phyloP scores from a whole-genome alignment of 1,140 invertebrate genomes.

The Leucophenga varia region DNA sequence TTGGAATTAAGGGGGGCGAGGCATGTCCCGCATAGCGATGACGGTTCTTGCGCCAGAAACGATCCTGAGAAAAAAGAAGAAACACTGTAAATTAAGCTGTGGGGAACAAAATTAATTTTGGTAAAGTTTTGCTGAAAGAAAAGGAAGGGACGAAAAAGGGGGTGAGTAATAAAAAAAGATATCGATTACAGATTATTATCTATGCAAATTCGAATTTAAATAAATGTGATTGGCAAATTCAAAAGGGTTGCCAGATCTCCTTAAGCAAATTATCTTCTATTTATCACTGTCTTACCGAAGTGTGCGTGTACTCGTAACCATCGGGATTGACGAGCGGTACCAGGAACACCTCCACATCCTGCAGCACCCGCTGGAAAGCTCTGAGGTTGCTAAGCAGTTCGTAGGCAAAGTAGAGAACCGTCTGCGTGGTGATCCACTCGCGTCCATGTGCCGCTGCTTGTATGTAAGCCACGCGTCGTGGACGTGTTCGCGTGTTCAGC shows the following conservation, averaged over 20 bases:
- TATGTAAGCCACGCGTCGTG: conserved; percentile 48
- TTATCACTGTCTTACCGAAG: conserved; percentile 60
- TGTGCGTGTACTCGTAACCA: conserved; percentile 67
- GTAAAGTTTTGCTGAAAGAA: no score
- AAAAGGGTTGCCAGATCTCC: no score
- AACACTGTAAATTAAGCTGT: no score
- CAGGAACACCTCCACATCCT: conserved; percentile 65
- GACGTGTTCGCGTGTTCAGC: conserved; percentile 28
- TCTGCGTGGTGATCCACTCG: conserved; percentile 71
- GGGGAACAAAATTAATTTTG: no score
- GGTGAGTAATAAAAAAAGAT: no score
- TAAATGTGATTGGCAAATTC: no score
- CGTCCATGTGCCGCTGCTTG: conserved; percentile 55
- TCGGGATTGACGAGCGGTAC: conserved; percentile 68
- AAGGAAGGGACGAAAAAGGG: neutral
- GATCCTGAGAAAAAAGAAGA: no score
- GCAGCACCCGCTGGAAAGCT: conserved; percentile 37
- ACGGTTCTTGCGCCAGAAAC: conserved; percentile 75
- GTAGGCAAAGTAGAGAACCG: conserved; percentile 62
- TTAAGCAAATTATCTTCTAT: no score
- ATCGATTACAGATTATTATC: no score
- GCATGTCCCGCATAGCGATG: conserved; percentile 58
- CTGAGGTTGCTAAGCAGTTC: conserved; percentile 61
- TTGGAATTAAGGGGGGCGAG: conserved; percentile 78
- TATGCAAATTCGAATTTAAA: no score